Base-by-base conservation (phyloP, 1,140 invertebrate species). In the Caenorhabditis tropicalis region DNA sequence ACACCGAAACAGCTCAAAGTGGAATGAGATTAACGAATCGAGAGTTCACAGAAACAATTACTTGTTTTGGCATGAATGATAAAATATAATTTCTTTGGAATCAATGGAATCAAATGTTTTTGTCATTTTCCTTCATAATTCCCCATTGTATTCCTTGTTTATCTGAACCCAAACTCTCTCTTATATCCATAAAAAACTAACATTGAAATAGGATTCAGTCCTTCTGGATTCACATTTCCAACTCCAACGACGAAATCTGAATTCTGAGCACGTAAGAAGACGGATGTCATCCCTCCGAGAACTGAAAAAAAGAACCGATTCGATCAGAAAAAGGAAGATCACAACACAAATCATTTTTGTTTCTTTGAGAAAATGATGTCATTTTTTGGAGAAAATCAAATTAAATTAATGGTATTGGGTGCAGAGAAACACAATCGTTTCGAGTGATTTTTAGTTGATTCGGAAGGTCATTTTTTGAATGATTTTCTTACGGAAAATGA, bases 241-340 rank as follows among this genome's bases (percentile, higher is more conserved):
- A 51, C 24, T 29, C 90, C 86, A 49, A 86, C 43, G 15, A 87
- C 89, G 81, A 91, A 91, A 39, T 89, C 87, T 9, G 90, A 91
- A 58, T 90, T 91, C 51, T 91, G 90, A 46, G 90, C 90, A 10
- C 87, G 70, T n/a, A 91, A 51, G 84, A 91, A 91, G 7, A 89
- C 87, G 19, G 87, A 89, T 49, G 90, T 91, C 90, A 91, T 91
- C 24, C 89, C 87, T 21, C 90, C 90, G 21, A 91, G 85, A 12
- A 91, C 87, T 65, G 91, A 87, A 21, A 88, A 91, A 58, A 91
- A 89, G 10, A 90, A 60, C 19, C 19, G 5, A 33, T 33, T 21
- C 16, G 56, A 60, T 33, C 29, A 33, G 36, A 10, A 21, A 5
- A 16, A 33, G n/a, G 10, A 65, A 33, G 19, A 65, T 36, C 31